Conservation (phyloP, 1,140 invertebrate species). For the Chionoecetes opilio region DNA sequence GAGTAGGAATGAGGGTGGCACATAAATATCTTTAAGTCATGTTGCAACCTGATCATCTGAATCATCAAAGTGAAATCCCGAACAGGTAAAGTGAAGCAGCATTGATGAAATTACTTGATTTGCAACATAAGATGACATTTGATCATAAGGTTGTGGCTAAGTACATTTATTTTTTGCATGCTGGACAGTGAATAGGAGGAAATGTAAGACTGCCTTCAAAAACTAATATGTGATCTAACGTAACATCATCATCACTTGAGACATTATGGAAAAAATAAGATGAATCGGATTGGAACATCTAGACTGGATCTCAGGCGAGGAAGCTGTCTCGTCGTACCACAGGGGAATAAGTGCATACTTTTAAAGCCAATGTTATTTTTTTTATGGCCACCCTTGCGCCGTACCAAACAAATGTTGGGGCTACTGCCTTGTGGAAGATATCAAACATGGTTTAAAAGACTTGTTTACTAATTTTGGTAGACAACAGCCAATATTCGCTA, state of each 20-base stretch:
- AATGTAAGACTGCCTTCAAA: constrained; percentile 39
- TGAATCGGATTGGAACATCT: background rate
- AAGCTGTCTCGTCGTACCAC: background rate
- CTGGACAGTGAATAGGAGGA: constrained; percentile 15
- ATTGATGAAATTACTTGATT: background rate
- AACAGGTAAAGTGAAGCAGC: background rate
- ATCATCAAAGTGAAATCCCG: background rate
- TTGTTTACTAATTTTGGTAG: background rate
- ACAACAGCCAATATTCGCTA: constrained; percentile 61
- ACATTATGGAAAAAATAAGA: too few species aligned
- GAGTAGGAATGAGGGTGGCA: constrained; percentile 12
- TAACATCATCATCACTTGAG: background rate
- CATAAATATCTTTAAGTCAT: background rate
- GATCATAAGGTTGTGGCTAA: background rate
- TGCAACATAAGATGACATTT: background rate
- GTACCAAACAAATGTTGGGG: constrained; percentile 56
- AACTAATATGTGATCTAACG: constrained; percentile 6
- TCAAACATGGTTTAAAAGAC: constrained; percentile 61
- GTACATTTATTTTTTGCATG: constrained; percentile 35
- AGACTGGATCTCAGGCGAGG: background rate
- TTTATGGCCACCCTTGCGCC: background rate
- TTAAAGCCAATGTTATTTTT: background rate
- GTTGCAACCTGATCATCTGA: background rate
- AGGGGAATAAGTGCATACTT: constrained; percentile 13
- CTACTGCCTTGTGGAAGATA: constrained; percentile 65